Percentiles rank a stretch among this genome's conserved stretches.
phyloP scores from a whole-genome alignment of 1,140 invertebrate species.

The Pentalonia nigronervosa region DNA sequence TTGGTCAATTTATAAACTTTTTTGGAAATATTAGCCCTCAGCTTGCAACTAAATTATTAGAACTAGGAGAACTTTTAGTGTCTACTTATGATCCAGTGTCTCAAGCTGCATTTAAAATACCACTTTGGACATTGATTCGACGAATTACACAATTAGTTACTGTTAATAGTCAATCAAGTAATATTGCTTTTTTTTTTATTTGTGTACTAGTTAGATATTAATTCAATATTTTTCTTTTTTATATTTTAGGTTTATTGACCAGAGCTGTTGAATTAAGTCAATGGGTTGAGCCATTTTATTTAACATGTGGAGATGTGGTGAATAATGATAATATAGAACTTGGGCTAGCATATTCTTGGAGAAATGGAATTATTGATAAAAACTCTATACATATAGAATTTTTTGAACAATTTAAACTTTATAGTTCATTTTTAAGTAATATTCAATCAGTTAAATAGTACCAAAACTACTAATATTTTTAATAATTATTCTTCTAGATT shows the following conservation, averaged over 20 bases:
- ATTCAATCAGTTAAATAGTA: neutral
- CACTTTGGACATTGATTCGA: conserved; percentile 44
- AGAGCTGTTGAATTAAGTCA: conserved; percentile 55
- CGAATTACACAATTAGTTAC: conserved; percentile 50
- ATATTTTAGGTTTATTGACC: conserved; percentile 34
- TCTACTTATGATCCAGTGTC: conserved; percentile 46
- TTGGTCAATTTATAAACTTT: conserved; percentile 36
- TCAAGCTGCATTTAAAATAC: conserved; percentile 38
- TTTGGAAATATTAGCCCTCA: conserved; percentile 27
- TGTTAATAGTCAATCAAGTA: conserved; percentile 51
- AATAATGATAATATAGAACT: conserved; percentile 45
- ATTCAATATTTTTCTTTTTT: neutral
- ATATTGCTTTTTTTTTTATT: neutral
- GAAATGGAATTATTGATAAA: conserved; percentile 53
- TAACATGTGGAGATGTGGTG: conserved; percentile 48
- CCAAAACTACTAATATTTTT: neutral
- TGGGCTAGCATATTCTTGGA: conserved; percentile 54
- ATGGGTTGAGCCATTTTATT: conserved; percentile 53
- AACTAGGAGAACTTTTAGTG: conserved; percentile 43
- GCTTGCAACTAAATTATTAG: conserved; percentile 43
- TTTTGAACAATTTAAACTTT: conserved; percentile 49
- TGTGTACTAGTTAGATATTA: neutral
- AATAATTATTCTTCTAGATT: neutral
- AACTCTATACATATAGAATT: conserved; percentile 46
- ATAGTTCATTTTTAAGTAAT: conserved; percentile 55